Evolutionary conservation across 92 coral and sea anemone genomes (phyloP).

Genomic region (Micromussa lordhowensis): DNA sequence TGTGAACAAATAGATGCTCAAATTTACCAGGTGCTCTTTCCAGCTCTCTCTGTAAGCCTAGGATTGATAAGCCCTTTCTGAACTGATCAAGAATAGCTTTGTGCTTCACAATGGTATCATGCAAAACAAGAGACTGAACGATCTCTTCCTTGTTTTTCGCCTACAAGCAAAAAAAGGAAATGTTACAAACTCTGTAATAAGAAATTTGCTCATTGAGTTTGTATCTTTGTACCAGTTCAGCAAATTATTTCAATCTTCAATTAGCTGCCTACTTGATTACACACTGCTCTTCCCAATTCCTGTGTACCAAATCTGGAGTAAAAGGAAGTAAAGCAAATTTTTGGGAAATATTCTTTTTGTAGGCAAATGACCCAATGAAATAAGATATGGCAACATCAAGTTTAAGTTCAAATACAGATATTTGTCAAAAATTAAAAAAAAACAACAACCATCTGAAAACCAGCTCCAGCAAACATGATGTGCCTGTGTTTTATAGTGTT

Average conservation of each 20-base stretch:
- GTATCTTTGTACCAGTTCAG: background rate
- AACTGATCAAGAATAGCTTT: conserved; percentile 67
- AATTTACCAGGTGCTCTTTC: conserved; percentile 61
- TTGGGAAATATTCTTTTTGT: too few relatives aligned
- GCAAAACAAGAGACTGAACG: conserved; percentile 57
- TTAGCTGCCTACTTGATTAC: background rate
- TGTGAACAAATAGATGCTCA: conserved; percentile 67
- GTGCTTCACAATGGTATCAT: conserved; percentile 64
- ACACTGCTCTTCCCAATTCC: background rate
- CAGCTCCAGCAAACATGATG: too few relatives aligned
- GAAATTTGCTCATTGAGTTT: background rate
- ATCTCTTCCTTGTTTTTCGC: conserved; percentile 48
- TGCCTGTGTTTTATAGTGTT: too few relatives aligned
- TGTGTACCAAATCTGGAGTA: too few relatives aligned
- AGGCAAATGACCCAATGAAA: too few relatives aligned
- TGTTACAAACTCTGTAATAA: background rate
- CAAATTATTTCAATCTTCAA: background rate
- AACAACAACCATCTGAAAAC: too few relatives aligned
- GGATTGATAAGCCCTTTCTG: conserved; percentile 60
- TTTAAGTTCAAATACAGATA: too few relatives aligned
- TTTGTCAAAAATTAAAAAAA: too few relatives aligned
- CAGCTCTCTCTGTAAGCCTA: conserved; percentile 50
- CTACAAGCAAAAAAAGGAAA: background rate
- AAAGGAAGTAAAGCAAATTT: too few relatives aligned
- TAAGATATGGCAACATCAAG: too few relatives aligned